These are phyloP conservation scores for Lithophane semibrunnea DNA, from an alignment of 2,888 invertebrate species.

Conservation along the genomic window DNA sequence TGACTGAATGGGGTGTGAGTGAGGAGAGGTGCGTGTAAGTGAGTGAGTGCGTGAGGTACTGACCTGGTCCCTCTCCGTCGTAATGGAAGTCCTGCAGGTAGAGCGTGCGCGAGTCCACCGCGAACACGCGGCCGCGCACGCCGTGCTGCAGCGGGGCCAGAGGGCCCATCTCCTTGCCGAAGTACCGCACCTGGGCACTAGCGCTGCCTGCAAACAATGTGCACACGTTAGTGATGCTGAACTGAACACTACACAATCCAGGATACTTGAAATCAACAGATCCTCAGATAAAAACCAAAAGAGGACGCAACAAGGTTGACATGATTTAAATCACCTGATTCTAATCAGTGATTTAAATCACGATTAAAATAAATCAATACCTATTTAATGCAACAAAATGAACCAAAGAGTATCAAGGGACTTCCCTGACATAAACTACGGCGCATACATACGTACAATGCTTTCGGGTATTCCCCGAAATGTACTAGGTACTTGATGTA, in stretches of 20 bases:
- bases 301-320: neutral
- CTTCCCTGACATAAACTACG: no score
- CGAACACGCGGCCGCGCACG: conserved; percentile 96
- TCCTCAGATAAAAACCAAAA: neutral
- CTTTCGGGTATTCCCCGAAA: no score
- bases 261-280: no score
- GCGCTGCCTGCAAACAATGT: conserved; percentile 45
- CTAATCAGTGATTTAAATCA: no score
- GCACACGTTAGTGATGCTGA: neutral
- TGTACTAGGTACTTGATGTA: no score
- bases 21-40: neutral
- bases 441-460: no score
- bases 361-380: no score
- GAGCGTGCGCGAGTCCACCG: conserved; percentile 96
- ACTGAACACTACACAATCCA: neutral
- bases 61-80: conserved; percentile 97
- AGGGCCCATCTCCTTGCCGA: conserved; percentile 94
- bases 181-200: conserved; percentile 88
- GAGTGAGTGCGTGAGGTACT: conserved; percentile 60
- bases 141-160: conserved; percentile 95
- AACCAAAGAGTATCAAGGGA: no score
- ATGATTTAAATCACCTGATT: no score
- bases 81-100: conserved; percentile 97
- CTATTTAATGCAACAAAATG: no score
- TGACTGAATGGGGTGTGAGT: neutral